These are phyloP conservation scores for Nudaria mundana DNA, from an alignment of 2,888 invertebrate genomes.

Conservation along the genomic window DNA sequence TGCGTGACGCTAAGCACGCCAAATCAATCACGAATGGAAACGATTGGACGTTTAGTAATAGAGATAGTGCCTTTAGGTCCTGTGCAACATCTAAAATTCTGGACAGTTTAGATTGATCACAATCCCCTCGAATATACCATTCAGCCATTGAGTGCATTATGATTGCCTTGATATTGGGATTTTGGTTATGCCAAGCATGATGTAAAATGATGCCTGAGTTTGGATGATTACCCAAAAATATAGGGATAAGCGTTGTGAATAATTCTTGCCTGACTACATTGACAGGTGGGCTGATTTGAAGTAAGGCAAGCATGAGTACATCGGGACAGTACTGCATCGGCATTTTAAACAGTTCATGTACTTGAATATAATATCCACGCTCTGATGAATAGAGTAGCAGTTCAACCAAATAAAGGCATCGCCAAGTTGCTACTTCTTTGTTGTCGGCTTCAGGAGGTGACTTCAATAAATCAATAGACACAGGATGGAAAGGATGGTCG, in stretches of 20 bases:
- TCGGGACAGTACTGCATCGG: slow-evolving; percentile 97
- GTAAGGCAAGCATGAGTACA: slow-evolving; percentile 91
- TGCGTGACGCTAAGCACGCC: slow-evolving; percentile 97
- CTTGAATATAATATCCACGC: slow-evolving; percentile 90
- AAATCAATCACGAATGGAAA: slow-evolving; percentile 98
- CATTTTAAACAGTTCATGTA: slow-evolving; percentile 94
- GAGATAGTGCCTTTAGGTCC: slow-evolving; percentile 94
- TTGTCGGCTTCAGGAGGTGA: slow-evolving; percentile 97
- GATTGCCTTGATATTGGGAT: slow-evolving; percentile 86
- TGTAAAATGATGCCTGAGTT: slow-evolving; percentile 98
- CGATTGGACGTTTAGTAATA: slow-evolving; percentile 93
- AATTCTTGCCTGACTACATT: slow-evolving; percentile 92
- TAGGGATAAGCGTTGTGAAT: slow-evolving; percentile 92
- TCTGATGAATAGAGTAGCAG: slow-evolving; percentile 93
- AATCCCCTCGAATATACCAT: slow-evolving; percentile 96
- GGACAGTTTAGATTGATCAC: slow-evolving; percentile 95
- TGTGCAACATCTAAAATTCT: slow-evolving; percentile 98
- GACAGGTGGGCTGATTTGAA: slow-evolving; percentile 92
- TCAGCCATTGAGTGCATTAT: slow-evolving; percentile 99
- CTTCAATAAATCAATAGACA: slow-evolving; percentile 94
- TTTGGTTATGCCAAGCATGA: slow-evolving; percentile 96
- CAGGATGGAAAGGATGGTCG: slow-evolving; percentile 93
- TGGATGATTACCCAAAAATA: slow-evolving; percentile 96
- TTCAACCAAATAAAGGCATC: slow-evolving; percentile 95
- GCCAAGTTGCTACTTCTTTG: slow-evolving; percentile 96